Evolutionary conservation across 2,113 vertebrate species (phyloP).

Genomic region (Heteronetta atricapilla): DNA sequence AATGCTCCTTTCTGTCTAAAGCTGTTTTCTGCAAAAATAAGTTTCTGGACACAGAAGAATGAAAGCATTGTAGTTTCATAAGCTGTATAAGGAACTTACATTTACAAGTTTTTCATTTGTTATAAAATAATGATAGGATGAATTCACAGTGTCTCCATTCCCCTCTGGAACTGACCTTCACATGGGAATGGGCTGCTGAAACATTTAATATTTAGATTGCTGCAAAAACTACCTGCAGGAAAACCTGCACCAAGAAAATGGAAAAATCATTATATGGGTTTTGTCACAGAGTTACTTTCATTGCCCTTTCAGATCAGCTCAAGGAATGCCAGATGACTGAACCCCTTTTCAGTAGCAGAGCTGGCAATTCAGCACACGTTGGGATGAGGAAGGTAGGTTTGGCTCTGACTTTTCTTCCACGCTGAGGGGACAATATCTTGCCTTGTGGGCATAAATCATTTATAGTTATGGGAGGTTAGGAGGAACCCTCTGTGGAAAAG

Average conservation of each 20-base stretch:
- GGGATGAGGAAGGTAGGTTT: background rate
- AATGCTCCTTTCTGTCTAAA: background rate
- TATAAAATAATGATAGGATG: slow-evolving; percentile 46
- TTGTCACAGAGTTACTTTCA: background rate
- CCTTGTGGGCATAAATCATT: background rate
- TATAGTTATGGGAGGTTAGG: background rate
- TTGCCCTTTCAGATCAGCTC: background rate
- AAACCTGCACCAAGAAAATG: background rate
- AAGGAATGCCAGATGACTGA: background rate
- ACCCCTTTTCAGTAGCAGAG: background rate
- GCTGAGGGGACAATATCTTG: background rate
- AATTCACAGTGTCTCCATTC: slow-evolving; percentile 48
- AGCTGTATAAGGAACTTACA: slow-evolving; percentile 15
- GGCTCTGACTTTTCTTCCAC: background rate
- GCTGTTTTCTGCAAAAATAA: background rate
- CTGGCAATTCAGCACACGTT: background rate
- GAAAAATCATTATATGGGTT: background rate
- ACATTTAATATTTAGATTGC: slow-evolving; percentile 7
- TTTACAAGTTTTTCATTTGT: slow-evolving; percentile 25
- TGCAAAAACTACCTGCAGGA: slow-evolving; percentile 3
- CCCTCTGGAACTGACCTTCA: slow-evolving; percentile 58
- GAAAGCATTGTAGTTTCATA: slow-evolving; percentile 15
- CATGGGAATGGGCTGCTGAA: background rate
- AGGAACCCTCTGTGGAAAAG: background rate
- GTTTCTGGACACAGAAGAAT: slow-evolving; percentile 36